Conservation (phyloP, 1,140 invertebrate species). For the Branchinecta lindahli region DNA sequence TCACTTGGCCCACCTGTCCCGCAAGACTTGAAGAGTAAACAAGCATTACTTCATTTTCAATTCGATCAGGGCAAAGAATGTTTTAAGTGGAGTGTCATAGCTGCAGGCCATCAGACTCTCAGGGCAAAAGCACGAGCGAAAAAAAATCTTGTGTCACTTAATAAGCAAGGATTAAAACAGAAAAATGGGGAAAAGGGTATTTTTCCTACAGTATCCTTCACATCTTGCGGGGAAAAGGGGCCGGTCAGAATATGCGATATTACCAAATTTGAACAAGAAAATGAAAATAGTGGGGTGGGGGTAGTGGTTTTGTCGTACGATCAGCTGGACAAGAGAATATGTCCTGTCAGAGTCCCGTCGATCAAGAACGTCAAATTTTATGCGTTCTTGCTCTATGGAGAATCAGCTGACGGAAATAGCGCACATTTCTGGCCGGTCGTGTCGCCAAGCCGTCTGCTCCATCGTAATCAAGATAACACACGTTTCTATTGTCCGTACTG, state of each 20-base stretch:
- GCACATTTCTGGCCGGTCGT: neutral
- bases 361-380: neutral
- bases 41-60: too few relatives aligned
- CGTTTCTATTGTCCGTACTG: constrained; percentile 8
- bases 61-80: too few relatives aligned
- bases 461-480: too few relatives aligned
- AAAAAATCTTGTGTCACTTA: too few relatives aligned
- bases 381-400: neutral
- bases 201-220: neutral
- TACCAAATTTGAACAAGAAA: neutral
- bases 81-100: too few relatives aligned
- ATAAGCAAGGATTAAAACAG: too few relatives aligned
- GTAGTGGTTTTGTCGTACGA: neutral
- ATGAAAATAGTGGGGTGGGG: neutral
- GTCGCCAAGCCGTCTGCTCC: neutral
- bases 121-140: too few relatives aligned
- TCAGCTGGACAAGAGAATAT: neutral
- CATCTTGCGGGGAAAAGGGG: neutral
- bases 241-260: neutral
- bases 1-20: too few relatives aligned
- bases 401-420: neutral
- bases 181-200: too few relatives aligned
- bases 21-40: too few relatives aligned
- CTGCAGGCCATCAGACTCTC: too few relatives aligned
- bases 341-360: neutral